phyloP scores from a whole-genome alignment of 2,888 invertebrate species.

The Argyra leucocephala region DNA sequence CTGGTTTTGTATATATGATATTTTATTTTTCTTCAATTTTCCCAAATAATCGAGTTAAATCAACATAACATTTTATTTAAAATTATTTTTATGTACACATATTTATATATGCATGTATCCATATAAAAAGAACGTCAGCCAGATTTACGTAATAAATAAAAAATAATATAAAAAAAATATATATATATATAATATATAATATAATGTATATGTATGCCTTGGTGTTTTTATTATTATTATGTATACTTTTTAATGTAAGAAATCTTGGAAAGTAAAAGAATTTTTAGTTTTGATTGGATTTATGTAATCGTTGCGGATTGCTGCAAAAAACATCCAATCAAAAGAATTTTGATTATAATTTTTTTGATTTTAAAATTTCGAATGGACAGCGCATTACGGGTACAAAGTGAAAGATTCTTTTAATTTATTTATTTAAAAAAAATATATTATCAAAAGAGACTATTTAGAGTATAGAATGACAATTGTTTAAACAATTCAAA shows the following conservation, averaged over 20 bases:
- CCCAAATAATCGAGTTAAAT: background rate
- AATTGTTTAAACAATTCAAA: too few species aligned
- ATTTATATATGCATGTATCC: background rate
- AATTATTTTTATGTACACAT: background rate
- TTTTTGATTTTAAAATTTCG: too few species aligned
- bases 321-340: too few species aligned
- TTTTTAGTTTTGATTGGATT: background rate
- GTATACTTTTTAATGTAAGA: background rate
- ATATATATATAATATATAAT: background rate
- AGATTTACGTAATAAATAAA: background rate
- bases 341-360: too few species aligned
- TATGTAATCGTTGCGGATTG: background rate
- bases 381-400: too few species aligned
- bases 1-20: background rate
- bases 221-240: background rate
- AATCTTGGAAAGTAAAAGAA: background rate
- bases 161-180: background rate
- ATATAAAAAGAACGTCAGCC: background rate
- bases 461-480: too few species aligned
- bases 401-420: too few species aligned
- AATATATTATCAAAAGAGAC: too few species aligned
- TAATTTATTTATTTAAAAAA: too few species aligned
- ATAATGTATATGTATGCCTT: background rate
- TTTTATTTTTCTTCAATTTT: constrained; percentile 1
- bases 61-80: background rate